A percentile compares a stretch with the other conserved stretches of the same genome.
Evolutionary conservation across 1,140 invertebrate species (phyloP).

Genomic region (silkworm (Bombyx mori)): ASM3026992v2 NC_085119.1:12454501-12455000

Average conservation of each 20-base stretch:
- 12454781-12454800: slow-evolving; percentile 21
- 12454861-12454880: slow-evolving; percentile 21
- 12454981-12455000: slow-evolving; percentile 33
- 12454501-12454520: too few relatives aligned
- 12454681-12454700: background rate
- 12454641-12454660: background rate
- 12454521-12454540: too few relatives aligned
- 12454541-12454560: too few relatives aligned
- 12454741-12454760: slow-evolving; percentile 23
- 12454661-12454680: background rate
- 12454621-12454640: background rate
- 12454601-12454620: background rate
- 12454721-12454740: slow-evolving; percentile 46
- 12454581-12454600: background rate
- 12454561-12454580: too few relatives aligned
- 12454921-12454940: slow-evolving; percentile 16
- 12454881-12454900: slow-evolving; percentile 18
- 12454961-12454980: slow-evolving; percentile 18
- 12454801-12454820: slow-evolving; percentile 38
- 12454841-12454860: slow-evolving; percentile 24
- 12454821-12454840: slow-evolving; percentile 22
- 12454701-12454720: slow-evolving; percentile 23
- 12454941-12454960: background rate
- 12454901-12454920: slow-evolving; percentile 19
- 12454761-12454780: slow-evolving; percentile 59